Conservation (phyloP, 2,113 vertebrate genomes). For the Pica pica region DNA sequence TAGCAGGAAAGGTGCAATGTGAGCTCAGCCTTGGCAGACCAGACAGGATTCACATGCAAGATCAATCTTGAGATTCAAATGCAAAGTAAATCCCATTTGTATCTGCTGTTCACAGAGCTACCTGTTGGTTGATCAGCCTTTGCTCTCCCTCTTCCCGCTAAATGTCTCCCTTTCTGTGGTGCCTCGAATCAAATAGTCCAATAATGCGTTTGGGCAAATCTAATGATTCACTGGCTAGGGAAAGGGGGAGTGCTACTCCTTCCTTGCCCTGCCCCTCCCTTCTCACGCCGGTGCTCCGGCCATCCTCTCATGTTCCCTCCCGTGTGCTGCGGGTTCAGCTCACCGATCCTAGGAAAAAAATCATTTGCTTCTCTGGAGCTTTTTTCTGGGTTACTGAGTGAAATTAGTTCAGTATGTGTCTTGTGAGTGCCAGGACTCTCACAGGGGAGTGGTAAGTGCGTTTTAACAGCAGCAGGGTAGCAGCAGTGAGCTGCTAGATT, state of each 20-base stretch:
- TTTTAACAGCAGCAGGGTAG: neutral
- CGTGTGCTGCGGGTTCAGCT: neutral
- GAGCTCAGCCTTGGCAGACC: neutral
- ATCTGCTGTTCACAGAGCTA: neutral
- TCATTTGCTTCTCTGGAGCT: neutral
- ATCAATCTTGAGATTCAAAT: neutral
- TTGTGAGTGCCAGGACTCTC: neutral
- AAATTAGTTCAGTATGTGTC: neutral
- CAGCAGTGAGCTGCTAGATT: neutral
- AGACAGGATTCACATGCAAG: neutral
- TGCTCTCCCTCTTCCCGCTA: neutral
- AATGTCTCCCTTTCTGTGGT: neutral
- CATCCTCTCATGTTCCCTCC: neutral
- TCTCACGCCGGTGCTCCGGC: rapidly evolving
- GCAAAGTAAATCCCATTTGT: neutral
- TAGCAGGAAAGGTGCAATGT: neutral
- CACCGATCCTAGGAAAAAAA: neutral
- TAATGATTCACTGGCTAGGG: rapidly evolving
- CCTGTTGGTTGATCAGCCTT: neutral
- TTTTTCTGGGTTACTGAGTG: neutral
- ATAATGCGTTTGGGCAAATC: neutral
- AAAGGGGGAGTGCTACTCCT: neutral
- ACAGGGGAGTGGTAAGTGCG: neutral
- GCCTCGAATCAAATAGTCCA: neutral
- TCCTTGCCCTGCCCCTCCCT: neutral